Conservation (phyloP, 2,888 invertebrate species). For the Hydrotaea diabolus region DNA sequence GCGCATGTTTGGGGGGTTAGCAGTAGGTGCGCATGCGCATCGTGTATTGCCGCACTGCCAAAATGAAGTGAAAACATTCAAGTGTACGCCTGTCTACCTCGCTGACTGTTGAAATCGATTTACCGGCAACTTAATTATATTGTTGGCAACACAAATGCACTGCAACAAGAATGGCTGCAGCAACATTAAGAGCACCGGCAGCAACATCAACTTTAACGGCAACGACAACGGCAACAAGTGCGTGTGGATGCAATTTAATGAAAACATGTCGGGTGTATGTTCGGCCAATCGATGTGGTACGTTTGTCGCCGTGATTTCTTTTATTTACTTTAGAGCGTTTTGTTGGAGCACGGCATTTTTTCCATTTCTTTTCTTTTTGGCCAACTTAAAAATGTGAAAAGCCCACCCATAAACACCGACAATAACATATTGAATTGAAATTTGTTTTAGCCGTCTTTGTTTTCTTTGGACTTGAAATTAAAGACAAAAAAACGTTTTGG, state of each 20-base stretch:
- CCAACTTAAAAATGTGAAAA: constrained; percentile 47
- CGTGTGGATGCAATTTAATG: constrained; percentile 64
- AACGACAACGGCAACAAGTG: constrained; percentile 41
- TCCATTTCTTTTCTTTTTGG: constrained; percentile 8
- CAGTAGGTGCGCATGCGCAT: background rate
- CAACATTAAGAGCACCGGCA: background rate
- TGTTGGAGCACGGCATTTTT: background rate
- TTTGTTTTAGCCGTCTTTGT: constrained; percentile 11
- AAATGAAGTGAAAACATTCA: constrained; percentile 56
- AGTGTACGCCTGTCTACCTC: constrained; percentile 59
- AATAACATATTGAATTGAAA: constrained; percentile 35
- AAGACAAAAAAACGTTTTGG: background rate
- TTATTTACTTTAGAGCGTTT: constrained; percentile 37
- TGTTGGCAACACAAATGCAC: constrained; percentile 38
- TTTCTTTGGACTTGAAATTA: background rate
- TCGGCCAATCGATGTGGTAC: constrained; percentile 15
- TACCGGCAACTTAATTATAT: constrained; percentile 63
- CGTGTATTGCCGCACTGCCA: background rate
- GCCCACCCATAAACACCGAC: constrained; percentile 62
- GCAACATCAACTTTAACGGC: background rate
- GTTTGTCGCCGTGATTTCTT: constrained; percentile 50
- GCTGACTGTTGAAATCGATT: constrained; percentile 63
- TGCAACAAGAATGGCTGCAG: background rate
- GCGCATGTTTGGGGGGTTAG: background rate
- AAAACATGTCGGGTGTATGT: constrained; percentile 59